Percentiles rank a stretch among this genome's conserved stretches.
Conservation (phyloP, 2,797 vertebrate species). For the Ispidina picta region DNA sequence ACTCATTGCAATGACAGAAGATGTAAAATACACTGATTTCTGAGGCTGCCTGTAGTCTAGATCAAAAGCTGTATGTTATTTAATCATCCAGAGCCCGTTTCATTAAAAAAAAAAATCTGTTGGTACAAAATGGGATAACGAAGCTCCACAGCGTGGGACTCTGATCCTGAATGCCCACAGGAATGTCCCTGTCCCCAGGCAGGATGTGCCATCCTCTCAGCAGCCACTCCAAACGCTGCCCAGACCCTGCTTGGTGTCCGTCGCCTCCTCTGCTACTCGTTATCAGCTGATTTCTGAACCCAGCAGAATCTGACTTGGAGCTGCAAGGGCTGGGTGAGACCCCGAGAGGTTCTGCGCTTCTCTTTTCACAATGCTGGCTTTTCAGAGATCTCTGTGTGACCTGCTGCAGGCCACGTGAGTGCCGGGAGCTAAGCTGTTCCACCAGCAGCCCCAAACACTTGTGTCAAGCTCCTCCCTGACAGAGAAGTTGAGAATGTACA, state of each 20-base stretch:
- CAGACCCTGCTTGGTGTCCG: fast-evolving
- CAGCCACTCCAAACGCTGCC: not conserved
- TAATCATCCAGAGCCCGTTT: slow-evolving; percentile 5
- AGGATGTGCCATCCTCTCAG: not conserved
- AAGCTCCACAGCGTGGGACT: fast-evolving
- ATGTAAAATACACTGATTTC: slow-evolving; percentile 3
- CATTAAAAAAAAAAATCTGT: not conserved
- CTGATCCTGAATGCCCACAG: not conserved
- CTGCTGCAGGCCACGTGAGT: not conserved
- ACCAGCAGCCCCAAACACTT: not conserved
- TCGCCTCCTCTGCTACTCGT: not conserved
- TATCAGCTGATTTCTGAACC: not conserved
- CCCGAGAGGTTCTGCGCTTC: fast-evolving
- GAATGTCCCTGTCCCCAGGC: not conserved
- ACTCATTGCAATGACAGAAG: not conserved
- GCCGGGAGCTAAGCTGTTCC: not conserved
- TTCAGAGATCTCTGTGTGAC: not conserved
- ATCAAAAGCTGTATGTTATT: slow-evolving; percentile 16
- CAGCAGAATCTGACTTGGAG: not conserved
- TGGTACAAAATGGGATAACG: not conserved
- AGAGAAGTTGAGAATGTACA: not conserved
- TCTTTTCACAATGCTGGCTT: not conserved
- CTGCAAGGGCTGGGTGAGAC: not conserved
- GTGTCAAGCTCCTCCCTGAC: not conserved
- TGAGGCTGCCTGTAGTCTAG: slow-evolving; percentile 1